Conservation (phyloP, 2,113 vertebrate species). For the Ceyx melanurus region DNA sequence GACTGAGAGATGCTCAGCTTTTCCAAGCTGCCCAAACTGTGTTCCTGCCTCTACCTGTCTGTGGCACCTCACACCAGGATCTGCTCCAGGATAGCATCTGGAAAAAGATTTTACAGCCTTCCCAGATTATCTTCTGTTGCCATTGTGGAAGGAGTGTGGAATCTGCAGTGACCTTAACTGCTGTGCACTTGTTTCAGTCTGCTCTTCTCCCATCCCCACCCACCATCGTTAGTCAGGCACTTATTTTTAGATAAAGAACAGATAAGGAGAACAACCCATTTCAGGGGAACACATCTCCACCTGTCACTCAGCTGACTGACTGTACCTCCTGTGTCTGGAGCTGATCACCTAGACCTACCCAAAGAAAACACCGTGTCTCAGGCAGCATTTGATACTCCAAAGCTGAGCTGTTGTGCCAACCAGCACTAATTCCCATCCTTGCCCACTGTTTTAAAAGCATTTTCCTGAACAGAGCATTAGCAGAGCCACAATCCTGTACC, state of each 20-base stretch:
- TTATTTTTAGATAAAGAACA: slow-evolving; percentile 68
- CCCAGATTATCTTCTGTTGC: not conserved
- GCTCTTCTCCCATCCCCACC: not conserved
- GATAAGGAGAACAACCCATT: slow-evolving; percentile 46
- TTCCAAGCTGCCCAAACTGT: not conserved
- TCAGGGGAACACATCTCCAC: slow-evolving; percentile 35
- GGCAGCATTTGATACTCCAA: not conserved
- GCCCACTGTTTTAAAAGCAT: not conserved
- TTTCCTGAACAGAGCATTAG: not conserved
- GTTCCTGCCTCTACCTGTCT: not conserved
- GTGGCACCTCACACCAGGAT: not conserved
- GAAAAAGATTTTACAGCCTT: not conserved
- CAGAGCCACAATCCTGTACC: not conserved
- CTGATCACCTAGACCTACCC: slow-evolving; percentile 22
- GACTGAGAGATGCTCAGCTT: slow-evolving; percentile 7
- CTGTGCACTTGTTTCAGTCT: not conserved
- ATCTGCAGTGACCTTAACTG: slow-evolving; percentile 12
- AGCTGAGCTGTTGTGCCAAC: not conserved
- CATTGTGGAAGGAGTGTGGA: not conserved
- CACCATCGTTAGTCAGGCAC: not conserved
- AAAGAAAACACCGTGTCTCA: not conserved
- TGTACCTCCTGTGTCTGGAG: not conserved
- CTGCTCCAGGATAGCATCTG: not conserved
- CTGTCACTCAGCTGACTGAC: slow-evolving; percentile 57
- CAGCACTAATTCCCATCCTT: not conserved